Evolutionary conservation across 2,797 vertebrate species (phyloP), one percentile per base, ranked within the genome.

Genomic region (Cryptoblepharus egeriae): DNA sequence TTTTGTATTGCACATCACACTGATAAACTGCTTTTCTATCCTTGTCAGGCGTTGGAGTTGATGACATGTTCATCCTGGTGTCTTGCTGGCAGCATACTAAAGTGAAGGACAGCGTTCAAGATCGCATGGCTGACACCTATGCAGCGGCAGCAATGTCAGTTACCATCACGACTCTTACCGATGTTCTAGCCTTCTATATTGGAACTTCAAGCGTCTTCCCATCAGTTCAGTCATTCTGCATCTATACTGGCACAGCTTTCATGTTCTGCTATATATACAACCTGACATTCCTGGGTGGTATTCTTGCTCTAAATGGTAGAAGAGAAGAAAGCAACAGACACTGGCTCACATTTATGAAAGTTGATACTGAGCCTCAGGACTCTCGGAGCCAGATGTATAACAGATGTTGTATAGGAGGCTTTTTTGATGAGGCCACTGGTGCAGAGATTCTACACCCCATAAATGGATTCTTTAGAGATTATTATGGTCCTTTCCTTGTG

Each of bases 31-130:
- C 2, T 80, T 18, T 85, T 10, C 58, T 10, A 16, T 80, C 2
- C 28, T 81, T 75, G 78, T 35, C 79, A 97, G 97, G 97, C 86
- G 95, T 97, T 81, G 97, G 96, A 37, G 92, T 97, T 0, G 96
- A 97, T 84, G 96, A 97, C 61, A 95, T 97, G 96, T 97, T 97
- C 87, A 96, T 97, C 93, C 93, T 97, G 95, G 93, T 97, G 84
- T 96, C 96, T 72, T 95, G 95, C 91, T 97, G 97, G 97, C 96
- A 97, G 90, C 93, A 94, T 88, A 97, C 96, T 32, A 90, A 85
- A 10, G 91, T 96, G 49, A 61, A 80, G 39, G 94, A 95, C 80
- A 88, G 20, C 0, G 64, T 96, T 45, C 87, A 87, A 1, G 45
- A 94, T 1, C 92, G 95, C 1, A 93, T 98, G 85, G 94, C 96